Conservation (phyloP, 2,797 vertebrate species). For the Periophthalmus magnuspinnatus region DNA sequence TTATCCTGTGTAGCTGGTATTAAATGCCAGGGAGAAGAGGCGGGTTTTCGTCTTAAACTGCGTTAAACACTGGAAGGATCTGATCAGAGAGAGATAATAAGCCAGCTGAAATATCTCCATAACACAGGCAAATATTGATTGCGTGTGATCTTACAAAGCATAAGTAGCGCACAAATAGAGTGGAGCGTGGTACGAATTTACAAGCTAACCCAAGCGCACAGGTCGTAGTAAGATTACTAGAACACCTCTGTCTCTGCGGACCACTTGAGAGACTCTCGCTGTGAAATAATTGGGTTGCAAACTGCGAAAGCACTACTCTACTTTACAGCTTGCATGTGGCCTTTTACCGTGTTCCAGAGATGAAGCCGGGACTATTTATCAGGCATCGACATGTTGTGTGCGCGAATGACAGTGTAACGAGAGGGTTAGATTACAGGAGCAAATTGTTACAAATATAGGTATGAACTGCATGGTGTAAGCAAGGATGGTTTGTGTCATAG, state of each 20-base stretch:
- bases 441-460: not conserved
- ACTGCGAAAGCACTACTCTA: constrained; percentile 60
- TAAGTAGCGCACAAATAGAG: constrained; percentile 24
- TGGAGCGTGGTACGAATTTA: constrained; percentile 62
- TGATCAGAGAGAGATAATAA: too few relatives aligned
- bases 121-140: too few relatives aligned
- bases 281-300: constrained; percentile 78
- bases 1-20: too few relatives aligned
- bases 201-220: constrained; percentile 59
- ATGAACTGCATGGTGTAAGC: not conserved
- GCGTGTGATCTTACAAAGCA: too few relatives aligned
- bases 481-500: not conserved
- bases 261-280: constrained; percentile 71
- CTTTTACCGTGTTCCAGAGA: constrained; percentile 60
- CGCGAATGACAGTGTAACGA: constrained; percentile 41
- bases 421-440: constrained; percentile 20
- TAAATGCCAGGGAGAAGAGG: too few relatives aligned
- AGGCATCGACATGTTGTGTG: constrained; percentile 39
- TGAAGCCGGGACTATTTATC: constrained; percentile 61
- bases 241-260: constrained; percentile 69
- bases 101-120: too few relatives aligned
- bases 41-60: too few relatives aligned
- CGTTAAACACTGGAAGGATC: too few relatives aligned
- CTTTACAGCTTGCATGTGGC: constrained; percentile 61
- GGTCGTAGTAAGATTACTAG: constrained; percentile 73